These are phyloP conservation scores for Hylia prasina DNA, from an alignment of 2,113 vertebrate genomes.

Conservation along the genomic window DNA sequence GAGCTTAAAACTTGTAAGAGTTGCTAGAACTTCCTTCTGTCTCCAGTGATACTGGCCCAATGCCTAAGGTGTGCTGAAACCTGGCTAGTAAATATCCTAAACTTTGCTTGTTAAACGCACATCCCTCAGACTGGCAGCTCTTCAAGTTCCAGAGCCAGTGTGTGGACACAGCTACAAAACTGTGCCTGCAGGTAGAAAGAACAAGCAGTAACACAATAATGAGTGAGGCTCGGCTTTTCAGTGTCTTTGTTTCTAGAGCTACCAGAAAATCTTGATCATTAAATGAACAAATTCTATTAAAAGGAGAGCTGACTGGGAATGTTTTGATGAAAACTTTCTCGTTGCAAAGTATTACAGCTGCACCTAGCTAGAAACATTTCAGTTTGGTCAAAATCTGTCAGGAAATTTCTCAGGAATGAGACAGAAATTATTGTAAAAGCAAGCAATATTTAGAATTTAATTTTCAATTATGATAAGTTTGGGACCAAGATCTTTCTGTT, in stretches of 20 bases:
- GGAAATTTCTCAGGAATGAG: not conserved
- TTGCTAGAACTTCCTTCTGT: not conserved
- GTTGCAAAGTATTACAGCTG: not conserved
- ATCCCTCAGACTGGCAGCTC: not conserved
- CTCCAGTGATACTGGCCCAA: not conserved
- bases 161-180: not conserved
- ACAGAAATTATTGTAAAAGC: not conserved
- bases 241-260: not conserved
- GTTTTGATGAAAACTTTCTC: not conserved
- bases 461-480: not conserved
- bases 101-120: not conserved
- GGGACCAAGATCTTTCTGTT: not conserved
- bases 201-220: not conserved
- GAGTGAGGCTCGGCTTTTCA: not conserved
- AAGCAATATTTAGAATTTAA: not conserved
- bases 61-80: not conserved
- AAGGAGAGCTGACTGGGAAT: not conserved
- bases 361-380: not conserved
- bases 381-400: not conserved
- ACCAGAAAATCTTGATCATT: not conserved
- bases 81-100: not conserved
- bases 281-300: not conserved
- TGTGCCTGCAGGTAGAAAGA: not conserved
- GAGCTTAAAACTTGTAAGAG: not conserved
- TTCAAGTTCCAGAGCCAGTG: not conserved